A percentile compares a stretch with the other conserved stretches of the same genome.
phyloP scores from a whole-genome alignment of 1,140 invertebrate genomes.

The Bombus balteatus region DNA sequence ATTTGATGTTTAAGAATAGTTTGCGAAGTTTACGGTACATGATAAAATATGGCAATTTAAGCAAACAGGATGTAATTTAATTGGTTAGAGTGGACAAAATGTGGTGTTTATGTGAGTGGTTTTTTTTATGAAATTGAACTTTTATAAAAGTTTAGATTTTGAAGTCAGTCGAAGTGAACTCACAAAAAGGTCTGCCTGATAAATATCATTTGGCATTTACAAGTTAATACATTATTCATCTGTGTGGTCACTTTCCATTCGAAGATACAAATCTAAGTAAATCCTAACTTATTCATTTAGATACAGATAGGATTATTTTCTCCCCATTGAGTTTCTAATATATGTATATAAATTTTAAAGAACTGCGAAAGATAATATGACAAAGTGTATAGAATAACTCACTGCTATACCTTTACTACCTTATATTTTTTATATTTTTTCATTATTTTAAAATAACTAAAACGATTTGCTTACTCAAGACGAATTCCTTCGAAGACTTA shows the following conservation, averaged over 20 bases:
- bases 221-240: slow-evolving; percentile 2
- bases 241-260: background rate
- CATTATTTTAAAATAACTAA: too few relatives aligned
- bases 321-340: background rate
- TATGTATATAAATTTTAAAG: background rate
- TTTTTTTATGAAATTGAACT: background rate
- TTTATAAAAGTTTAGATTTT: background rate
- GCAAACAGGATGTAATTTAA: background rate
- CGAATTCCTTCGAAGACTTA: too few relatives aligned
- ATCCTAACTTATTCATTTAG: background rate
- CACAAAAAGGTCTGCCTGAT: background rate
- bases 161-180: background rate
- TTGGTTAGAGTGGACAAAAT: background rate
- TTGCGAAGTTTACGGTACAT: background rate
- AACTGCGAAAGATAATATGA: too few relatives aligned
- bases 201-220: background rate
- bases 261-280: background rate
- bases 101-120: background rate
- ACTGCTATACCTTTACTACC: too few relatives aligned
- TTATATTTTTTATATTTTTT: too few relatives aligned
- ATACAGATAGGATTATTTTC: background rate
- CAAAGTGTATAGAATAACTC: too few relatives aligned
- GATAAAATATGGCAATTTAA: background rate
- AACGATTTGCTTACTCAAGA: too few relatives aligned
- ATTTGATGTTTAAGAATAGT: background rate